Percentiles rank a stretch among this genome's conserved stretches.
These are phyloP conservation scores for Myotis myotis DNA, from an alignment of 2,797 vertebrate species.

Conservation along the genomic window DNA sequence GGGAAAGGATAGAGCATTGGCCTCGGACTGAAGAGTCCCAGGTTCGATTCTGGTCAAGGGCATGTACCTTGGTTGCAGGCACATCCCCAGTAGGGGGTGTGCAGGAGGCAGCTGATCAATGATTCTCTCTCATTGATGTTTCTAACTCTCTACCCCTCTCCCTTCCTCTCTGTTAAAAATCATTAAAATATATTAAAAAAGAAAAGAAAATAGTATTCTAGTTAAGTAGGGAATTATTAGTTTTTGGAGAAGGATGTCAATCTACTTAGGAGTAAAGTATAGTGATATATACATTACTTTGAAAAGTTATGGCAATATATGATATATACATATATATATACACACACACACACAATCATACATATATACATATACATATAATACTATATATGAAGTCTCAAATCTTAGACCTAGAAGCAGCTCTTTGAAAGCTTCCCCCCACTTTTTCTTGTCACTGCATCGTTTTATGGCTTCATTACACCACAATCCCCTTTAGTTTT, in stretches of 20 bases:
- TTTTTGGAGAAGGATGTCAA: neutral
- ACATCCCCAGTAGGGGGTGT: no score
- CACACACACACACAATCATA: neutral
- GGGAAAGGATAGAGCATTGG: neutral
- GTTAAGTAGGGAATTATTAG: neutral
- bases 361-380: neutral
- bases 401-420: neutral
- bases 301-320: neutral
- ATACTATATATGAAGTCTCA: neutral
- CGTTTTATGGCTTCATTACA: neutral
- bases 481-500: neutral
- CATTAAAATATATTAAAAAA: no score
- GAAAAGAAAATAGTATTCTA: neutral
- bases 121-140: no score
- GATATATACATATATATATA: neutral
- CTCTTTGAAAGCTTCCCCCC: neutral
- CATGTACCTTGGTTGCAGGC: no score
- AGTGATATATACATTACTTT: neutral
- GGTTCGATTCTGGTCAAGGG: no score
- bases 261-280: neutral
- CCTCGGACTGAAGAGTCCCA: no score
- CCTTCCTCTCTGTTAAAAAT: no score
- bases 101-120: no score
- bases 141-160: no score
- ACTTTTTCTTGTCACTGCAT: neutral